phyloP scores from a whole-genome alignment of 2,888 invertebrate genomes.

The Hirtodrosophila duncani region DNA sequence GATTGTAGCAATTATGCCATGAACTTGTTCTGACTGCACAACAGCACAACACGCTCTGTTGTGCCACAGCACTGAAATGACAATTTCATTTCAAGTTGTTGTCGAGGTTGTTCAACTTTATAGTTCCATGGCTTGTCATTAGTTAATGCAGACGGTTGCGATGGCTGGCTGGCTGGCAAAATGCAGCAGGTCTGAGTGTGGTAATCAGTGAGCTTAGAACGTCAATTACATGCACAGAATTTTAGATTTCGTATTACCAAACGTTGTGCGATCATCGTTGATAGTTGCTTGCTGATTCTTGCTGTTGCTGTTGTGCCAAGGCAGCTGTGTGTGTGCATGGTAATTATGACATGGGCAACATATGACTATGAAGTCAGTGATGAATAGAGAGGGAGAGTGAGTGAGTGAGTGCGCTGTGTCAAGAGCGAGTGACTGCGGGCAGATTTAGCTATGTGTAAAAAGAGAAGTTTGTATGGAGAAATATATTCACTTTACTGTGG shows the following conservation, averaged over 20 bases:
- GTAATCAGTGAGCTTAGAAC: slow-evolving; percentile 47
- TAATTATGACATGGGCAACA: slow-evolving; percentile 22
- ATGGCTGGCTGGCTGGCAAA: slow-evolving; percentile 1
- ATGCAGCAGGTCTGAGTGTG: slow-evolving; percentile 8
- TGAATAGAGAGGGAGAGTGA: neutral
- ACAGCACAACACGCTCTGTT: slow-evolving; percentile 45
- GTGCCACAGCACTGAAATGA: no score
- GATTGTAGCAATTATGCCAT: slow-evolving; percentile 67
- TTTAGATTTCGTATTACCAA: neutral
- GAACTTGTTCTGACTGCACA: slow-evolving; percentile 61
- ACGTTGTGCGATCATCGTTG: slow-evolving; percentile 24
- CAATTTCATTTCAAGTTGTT: slow-evolving; percentile 66
- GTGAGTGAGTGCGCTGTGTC: no score
- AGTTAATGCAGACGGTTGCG: slow-evolving; percentile 51
- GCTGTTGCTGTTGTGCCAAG: slow-evolving; percentile 6
- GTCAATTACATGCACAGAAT: slow-evolving; percentile 42
- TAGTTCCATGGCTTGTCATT: slow-evolving; percentile 69
- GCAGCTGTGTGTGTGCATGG: neutral
- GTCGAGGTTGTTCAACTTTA: slow-evolving; percentile 61
- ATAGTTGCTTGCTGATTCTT: slow-evolving; percentile 22
- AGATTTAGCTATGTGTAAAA: no score
- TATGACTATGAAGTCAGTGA: neutral
- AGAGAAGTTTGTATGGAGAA: no score
- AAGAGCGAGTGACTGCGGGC: no score
- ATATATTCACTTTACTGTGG: no score